Evolutionary conservation across 2,888 invertebrate genomes (phyloP).

Genomic region (Tachina fera): DNA sequence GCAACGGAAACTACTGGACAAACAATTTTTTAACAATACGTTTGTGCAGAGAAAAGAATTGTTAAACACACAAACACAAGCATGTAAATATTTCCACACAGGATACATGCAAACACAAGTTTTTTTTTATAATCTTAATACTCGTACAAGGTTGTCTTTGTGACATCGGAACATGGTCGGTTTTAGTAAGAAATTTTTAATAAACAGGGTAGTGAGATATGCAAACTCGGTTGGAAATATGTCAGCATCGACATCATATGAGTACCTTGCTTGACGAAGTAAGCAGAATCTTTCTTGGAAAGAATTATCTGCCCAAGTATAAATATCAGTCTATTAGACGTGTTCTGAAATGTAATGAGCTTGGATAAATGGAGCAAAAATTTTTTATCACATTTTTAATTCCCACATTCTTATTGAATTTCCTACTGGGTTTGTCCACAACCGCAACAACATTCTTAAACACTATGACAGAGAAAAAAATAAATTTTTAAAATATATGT

Average conservation of each 20-base stretch:
- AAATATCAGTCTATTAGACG: neutral
- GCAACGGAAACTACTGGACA: conserved; percentile 68
- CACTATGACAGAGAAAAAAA: neutral
- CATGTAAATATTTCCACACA: neutral
- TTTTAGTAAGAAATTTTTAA: conserved; percentile 31
- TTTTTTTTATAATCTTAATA: conserved; percentile 25
- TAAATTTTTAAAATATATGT: too few relatives aligned
- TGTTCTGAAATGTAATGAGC: too few relatives aligned
- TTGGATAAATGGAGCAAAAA: too few relatives aligned
- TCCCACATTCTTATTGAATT: neutral
- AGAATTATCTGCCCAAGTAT: neutral
- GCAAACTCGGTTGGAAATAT: neutral
- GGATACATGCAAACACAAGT: neutral
- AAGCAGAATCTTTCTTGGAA: neutral
- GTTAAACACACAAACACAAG: conserved; percentile 5
- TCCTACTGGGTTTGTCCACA: neutral
- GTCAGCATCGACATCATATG: neutral
- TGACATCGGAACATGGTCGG: conserved; percentile 41
- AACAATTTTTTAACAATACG: conserved; percentile 68
- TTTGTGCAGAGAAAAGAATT: conserved; percentile 42
- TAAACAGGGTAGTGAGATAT: conserved; percentile 13
- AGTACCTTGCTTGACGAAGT: too few relatives aligned
- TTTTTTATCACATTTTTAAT: neutral
- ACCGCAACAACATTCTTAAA: neutral
- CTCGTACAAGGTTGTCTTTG: conserved; percentile 49